phyloP scores from a whole-genome alignment of 2,888 invertebrate genomes.

The Drosophila setosimentum region DNA sequence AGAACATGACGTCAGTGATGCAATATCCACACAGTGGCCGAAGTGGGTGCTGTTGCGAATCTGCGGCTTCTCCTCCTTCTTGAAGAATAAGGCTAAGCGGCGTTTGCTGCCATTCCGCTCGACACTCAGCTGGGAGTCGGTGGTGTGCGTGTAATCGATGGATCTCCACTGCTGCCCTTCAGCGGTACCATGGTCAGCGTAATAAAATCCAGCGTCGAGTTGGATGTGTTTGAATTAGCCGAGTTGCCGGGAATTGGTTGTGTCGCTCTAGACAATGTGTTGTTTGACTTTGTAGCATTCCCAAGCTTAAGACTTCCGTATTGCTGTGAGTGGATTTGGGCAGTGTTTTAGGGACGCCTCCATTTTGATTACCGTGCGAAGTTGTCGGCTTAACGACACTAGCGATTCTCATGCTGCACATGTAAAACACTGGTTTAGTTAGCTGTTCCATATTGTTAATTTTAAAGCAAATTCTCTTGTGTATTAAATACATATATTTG shows the following conservation, averaged over 20 bases:
- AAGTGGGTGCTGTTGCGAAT: constrained; percentile 60
- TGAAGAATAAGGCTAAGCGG: constrained; percentile 91
- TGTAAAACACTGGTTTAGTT: constrained; percentile 8
- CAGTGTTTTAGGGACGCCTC: constrained; percentile 64
- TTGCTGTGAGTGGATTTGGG: constrained; percentile 87
- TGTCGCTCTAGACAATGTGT: constrained; percentile 81
- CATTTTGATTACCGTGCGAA: constrained; percentile 53
- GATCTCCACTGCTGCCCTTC: constrained; percentile 57
- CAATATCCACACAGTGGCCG: constrained; percentile 74
- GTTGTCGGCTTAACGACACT: constrained; percentile 69
- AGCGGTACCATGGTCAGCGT: constrained; percentile 85
- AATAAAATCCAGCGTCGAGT: constrained; percentile 92
- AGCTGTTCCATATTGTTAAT: neutral
- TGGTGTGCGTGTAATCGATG: constrained; percentile 87
- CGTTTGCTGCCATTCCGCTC: constrained; percentile 89
- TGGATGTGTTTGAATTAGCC: constrained; percentile 91
- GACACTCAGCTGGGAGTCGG: constrained; percentile 86
- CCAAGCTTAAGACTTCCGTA: constrained; percentile 91
- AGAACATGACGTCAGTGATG: constrained; percentile 76
- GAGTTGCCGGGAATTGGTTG: constrained; percentile 88
- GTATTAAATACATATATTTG: neutral
- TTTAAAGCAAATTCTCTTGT: neutral
- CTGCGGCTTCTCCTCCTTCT: constrained; percentile 88
- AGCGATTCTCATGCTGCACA: constrained; percentile 82
- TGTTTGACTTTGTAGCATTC: constrained; percentile 85